Evolutionary conservation across 2,888 invertebrate species (phyloP), one percentile per base, ranked within the genome.

Genomic region (Hypomecis atomaria): DNA sequence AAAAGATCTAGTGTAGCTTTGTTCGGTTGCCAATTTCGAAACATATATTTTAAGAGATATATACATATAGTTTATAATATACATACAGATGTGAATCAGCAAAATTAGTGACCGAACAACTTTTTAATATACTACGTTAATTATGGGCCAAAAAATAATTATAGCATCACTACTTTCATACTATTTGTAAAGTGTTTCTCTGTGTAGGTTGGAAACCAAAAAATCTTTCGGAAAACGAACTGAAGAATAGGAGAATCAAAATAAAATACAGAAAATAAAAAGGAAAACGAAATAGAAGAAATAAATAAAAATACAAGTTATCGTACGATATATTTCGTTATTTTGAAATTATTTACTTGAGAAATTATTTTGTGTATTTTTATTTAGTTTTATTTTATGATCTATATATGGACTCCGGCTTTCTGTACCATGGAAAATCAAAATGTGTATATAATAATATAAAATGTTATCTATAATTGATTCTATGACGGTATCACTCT

Each of bases 141-240:
- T 84, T 73, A 84, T 85, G 89, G 90, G 88, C 90, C 88, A 88
- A 90, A 86, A 83, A 65, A 87, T 84, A 87, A 86, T 83, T 33
- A 85, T 87, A 89, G 90, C 91, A 75, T 81, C 71, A 82, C 88
- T 88, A 89, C 88, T 68, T 79, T 84, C 23, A 87, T 79, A 57
- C 56, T 61, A 61, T 88, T 73, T 92, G 92, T 92, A 82, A 88
- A 91, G 92, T 92, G 92, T 92, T 92, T 90, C 92, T 92, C 92
- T 93, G 92, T 92, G 90, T 90, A 89, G 89, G 90, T 90, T 83
- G 83, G 82, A 84, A 90, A 87, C 82, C 83, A 81, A 79, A 72
- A 69, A 59, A 56, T 52, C 62, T 69, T 77, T 84, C 72, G 83
- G 84, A 88, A 77, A 84, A 60, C 42, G 76, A 90, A 91, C 84